Evolutionary conservation across 2,888 invertebrate species (phyloP), one percentile per base, ranked within the genome.

Genomic region (Trichogramma evanescens): DNA sequence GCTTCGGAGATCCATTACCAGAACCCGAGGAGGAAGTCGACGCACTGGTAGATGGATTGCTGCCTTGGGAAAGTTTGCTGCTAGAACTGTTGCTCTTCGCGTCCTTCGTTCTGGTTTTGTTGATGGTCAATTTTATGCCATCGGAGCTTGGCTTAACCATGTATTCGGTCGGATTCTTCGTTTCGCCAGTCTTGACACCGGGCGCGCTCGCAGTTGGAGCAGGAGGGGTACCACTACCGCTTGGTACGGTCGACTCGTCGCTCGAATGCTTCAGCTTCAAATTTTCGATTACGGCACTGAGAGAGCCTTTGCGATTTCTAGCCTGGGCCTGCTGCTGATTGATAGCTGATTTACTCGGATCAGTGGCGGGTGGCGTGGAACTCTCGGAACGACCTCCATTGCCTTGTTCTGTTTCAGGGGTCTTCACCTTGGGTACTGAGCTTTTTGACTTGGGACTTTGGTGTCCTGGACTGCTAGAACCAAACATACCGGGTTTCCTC

Each of bases 61-160:
- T 60, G 0, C 69, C 69, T 4, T 75, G 71, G 4, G 74, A 69
- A 8, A 74, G 61, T 55, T 76, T 78, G 5, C 70, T 43, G 39
- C 70, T 73, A 43, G 70, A 72, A 9, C 67, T 64, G 9, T 70
- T 66, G 46, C 77, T 76, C 26, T 84, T 84, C 0, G 84, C 84
- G 60, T 89, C 89, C 72, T 89, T 89, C 38, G 86, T 84, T 70
- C 89, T 83, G 0, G 93, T 92, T 80, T 94, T 94, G 72, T 93
- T 94, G 40, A 94, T 93, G 3, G 93, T 95, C 58, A 95, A 85
- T 77, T 94, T 95, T 80, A 95, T 91, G 4, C 93, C 93, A 69
- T 93, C 93, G 10, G 87, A 87, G 72, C 92, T 91, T 13, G 89
- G 89, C 72, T 93, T 94, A 0, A 94, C 91, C 87, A 91, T 91